Base-by-base conservation (phyloP, 2,113 vertebrate genomes). In the Lophochroa leadbeateri region DNA sequence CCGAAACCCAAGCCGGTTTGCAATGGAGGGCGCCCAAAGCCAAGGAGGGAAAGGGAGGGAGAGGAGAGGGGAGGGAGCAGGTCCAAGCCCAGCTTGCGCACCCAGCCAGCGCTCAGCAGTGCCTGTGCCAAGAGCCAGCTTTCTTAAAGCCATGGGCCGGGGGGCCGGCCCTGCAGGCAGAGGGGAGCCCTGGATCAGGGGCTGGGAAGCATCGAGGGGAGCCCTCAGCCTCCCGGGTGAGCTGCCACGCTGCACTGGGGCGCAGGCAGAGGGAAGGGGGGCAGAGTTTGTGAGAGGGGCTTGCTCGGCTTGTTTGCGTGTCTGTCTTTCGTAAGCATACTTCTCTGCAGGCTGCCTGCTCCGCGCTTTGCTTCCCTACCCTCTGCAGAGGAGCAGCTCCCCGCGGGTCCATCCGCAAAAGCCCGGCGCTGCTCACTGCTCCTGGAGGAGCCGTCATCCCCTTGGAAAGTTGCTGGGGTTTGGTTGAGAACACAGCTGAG, bases 51-150 rank as follows among this genome's bases (percentile, higher is more conserved):
- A 74, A 86, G 81, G 86, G 92, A 76, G 87, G 95, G 96, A 85
- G 84, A 89, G 44, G 55, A 50, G 86, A 82, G 77, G 57, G 69
- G 96, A 88, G 76, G 89, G 90, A 88, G 82, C 77, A 44, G 18
- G 60, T 92, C 92, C 95, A 88, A 91, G 88, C 80, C 72, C 12
- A 27, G 93, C 50, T 80, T 39, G 41, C 3, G 4, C 46, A 39
- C 81, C 68, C 63, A 87, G 96, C 90, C 96, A 94, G 92, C 78
- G 3, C 55, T 63, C 50, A 25, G 90, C 90, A 72, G 86, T 11
- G 88, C 63, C 88, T 71, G 85, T 95, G 97, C 96, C 97, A 97
- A 93, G 86, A 89, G 35, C 79, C 57, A 49, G 95, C 72, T 95
- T 44, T 68, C 74, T 86, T 92, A 92, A 91, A 93, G 93, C 82